Conservation (phyloP, 2,888 invertebrate species). For the Carpatolechia fugitivella region DNA sequence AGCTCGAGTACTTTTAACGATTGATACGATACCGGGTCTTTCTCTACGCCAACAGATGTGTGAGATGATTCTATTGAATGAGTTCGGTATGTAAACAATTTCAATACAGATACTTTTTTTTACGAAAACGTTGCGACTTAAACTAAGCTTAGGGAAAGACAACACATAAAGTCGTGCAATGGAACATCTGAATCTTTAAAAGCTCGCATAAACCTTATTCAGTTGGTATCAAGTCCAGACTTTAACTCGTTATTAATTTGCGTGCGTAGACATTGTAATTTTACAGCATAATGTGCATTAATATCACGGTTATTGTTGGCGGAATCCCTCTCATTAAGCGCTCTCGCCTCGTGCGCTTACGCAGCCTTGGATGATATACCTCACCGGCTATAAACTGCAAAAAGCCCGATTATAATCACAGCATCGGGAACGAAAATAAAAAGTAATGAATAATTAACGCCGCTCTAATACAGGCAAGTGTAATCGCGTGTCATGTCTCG, state of each 20-base stretch:
- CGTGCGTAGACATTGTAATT: slow-evolving; percentile 51
- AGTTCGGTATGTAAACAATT: no score
- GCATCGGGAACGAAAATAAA: slow-evolving; percentile 45
- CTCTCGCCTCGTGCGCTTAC: slow-evolving; percentile 23
- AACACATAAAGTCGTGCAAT: no score
- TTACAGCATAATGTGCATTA: slow-evolving; percentile 48
- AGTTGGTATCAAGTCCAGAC: slow-evolving; percentile 19
- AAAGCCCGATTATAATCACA: slow-evolving; percentile 38
- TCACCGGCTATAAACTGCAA: slow-evolving; percentile 43
- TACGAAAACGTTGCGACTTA: no score
- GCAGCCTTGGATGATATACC: slow-evolving; percentile 47
- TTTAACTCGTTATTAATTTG: slow-evolving; percentile 44
- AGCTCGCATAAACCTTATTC: slow-evolving; percentile 34
- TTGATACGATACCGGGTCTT: slow-evolving; percentile 51
- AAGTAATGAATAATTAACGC: slow-evolving; percentile 41
- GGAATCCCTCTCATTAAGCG: slow-evolving; percentile 40
- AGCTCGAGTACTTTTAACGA: slow-evolving; percentile 60
- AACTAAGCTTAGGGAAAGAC: no score
- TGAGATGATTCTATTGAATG: not conserved
- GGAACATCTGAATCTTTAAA: no score
- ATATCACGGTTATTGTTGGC: slow-evolving; percentile 42
- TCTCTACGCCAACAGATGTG: slow-evolving; percentile 39
- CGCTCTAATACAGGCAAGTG: slow-evolving; percentile 42
- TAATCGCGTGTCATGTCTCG: slow-evolving; percentile 46
- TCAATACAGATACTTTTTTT: no score